Evolutionary conservation across 1,140 invertebrate species (phyloP), one percentile per base, ranked within the genome.

Genomic region (Psix sp.): DNA sequence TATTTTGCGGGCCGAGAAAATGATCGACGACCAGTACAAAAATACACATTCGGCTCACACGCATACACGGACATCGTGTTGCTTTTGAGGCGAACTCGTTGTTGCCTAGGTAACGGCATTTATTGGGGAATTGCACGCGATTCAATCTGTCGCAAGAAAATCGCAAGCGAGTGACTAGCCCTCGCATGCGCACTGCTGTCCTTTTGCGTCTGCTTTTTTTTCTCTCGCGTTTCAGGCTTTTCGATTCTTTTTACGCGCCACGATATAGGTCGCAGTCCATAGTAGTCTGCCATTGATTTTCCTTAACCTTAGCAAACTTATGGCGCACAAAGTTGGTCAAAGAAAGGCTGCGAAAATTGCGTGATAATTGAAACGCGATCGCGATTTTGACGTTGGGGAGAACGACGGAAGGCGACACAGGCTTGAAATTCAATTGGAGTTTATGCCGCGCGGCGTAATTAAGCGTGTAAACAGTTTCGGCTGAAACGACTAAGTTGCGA

Each of bases 221-320:
- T 26, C 24, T 43, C n/a, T 51, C 7, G 35, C 7, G 26, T 7
- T 7, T 29, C 42, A 9, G 31, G 51, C 38, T 49, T 51, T 29
- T 10, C 26, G 26, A 24, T 26, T 51, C 57, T 10, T 4, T 51
- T 60, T 54, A 42, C 31, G 36, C 46, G 1, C 14, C n/a, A 35
- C 48, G 16, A 67, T 74, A 67, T 74, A 74, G 70, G 70, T 74
- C 70, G 48, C 38, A 40, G 54, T 60, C 70, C 40, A 66, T 74
- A 67, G 51, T 51, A 49, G 70, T 54, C 60, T 66, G 49, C 40
- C 71, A 74, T 74, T 57, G 71, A 67, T 74, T 74, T 67, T 74
- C 49, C 63, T 74, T 74, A 74, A 74, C 71, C 63, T 67, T 57
- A 67, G 63, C 35, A n/a, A 21, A 48, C 17, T 56, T 40, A 1